A percentile compares a stretch with the other conserved stretches of the same genome.
phyloP scores from a whole-genome alignment of 23 tunicate species.

The Pegea sp. region DNA sequence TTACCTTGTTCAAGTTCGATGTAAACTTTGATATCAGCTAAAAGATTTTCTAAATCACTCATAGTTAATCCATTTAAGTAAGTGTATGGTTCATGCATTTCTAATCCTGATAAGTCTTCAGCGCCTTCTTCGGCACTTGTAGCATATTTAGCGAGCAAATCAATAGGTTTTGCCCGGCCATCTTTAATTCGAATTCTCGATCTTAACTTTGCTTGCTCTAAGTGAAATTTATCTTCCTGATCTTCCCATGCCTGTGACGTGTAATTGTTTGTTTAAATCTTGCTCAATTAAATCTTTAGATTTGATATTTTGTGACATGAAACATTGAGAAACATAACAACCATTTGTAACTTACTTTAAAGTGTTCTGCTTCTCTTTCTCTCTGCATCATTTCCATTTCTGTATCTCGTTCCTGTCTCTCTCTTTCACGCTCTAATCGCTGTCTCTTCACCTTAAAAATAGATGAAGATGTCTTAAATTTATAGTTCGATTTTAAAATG shows the following conservation, averaged over 20 bases:
- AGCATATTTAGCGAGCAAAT: constrained; percentile 77
- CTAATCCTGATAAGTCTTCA: constrained; percentile 79
- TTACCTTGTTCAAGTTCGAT: constrained; percentile 88
- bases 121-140: constrained; percentile 74
- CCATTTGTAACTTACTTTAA: constrained; percentile 19
- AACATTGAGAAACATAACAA: neutral
- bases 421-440: constrained; percentile 75
- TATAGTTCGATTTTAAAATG: too few relatives aligned
- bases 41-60: constrained; percentile 62
- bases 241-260: constrained; percentile 67
- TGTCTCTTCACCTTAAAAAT: constrained; percentile 40
- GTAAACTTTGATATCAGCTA: constrained; percentile 84
- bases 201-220: constrained; percentile 90
- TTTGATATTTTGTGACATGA: neutral
- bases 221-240: constrained; percentile 93
- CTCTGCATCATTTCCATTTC: constrained; percentile 73
- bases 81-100: constrained; percentile 97
- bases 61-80: constrained; percentile 83
- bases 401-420: constrained; percentile 63
- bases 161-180: constrained; percentile 94
- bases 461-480: neutral
- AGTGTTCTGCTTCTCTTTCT: constrained; percentile 80
- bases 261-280: neutral
- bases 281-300: neutral
- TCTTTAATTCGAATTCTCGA: constrained; percentile 91